Base-by-base conservation (phyloP, 2,888 invertebrate species). In the Ashinkailepas kermadecensis region DNA sequence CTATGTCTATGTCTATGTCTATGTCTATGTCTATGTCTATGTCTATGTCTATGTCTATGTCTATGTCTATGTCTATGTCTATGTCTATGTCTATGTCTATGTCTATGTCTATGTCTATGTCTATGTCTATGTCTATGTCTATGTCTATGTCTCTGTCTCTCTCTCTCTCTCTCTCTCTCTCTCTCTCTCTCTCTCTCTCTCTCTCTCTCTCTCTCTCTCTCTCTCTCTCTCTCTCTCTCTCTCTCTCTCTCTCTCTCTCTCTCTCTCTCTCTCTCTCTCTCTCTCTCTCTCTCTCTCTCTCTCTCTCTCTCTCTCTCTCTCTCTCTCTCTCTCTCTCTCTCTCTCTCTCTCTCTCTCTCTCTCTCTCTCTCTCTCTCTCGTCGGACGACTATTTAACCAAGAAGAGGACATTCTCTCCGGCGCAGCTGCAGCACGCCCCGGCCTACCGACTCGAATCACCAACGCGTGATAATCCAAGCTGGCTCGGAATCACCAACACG, bases 1-100 rank as follows among this genome's bases (percentile, higher is more conserved):
- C 80, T 80, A 56, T 80, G 57, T 80, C 80, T 80, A 56, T 80
- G 57, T 80, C 80, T 80, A 56, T 80, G 57, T 80, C 80, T 80
- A 56, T 80, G 57, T 80, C 80, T 80, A 56, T 80, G 57, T 80
- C 80, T 80, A 56, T 80, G 57, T 80, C 80, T 80, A 56, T 80
- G 57, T 80, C 80, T 80, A 7, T 80, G 12, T 57, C 58, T 54
- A 56, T 58, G 8, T 56, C 54, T 56, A 10, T 79, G 23, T 25
- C 21, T 21, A 54, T 62, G 18, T 56, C 78, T 25, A 18, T 25
- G n/a, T 56, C 80, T 25, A 54, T 62, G 56, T 10, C 25, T 56
- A 9, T 62, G 18, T 59, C 80, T 39, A 12, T 21, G 8, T 57
- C 39, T 21, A 11, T 39, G 10, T 39, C 74, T 10, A 21, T 25